These are phyloP conservation scores for Nycticryphes semicollaris DNA, from an alignment of 2,113 vertebrate species.

Conservation along the genomic window DNA sequence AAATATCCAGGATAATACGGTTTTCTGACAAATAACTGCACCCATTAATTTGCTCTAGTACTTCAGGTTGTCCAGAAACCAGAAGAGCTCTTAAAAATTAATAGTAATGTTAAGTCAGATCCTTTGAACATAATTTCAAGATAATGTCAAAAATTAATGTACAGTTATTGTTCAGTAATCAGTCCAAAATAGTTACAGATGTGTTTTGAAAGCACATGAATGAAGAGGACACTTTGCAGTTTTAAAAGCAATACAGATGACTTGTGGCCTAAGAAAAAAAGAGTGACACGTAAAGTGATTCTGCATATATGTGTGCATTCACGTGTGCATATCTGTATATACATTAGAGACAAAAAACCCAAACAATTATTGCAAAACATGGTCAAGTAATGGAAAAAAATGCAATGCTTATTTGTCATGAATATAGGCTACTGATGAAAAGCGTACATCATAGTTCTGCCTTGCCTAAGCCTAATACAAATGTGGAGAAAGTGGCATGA, in stretches of 20 bases:
- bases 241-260: slow-evolving; percentile 44
- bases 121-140: slow-evolving; percentile 58
- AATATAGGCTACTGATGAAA: slow-evolving; percentile 32
- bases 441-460: slow-evolving; percentile 52
- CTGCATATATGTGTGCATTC: not conserved
- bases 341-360: not conserved
- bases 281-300: slow-evolving; percentile 52
- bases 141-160: slow-evolving; percentile 64
- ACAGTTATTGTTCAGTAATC: slow-evolving; percentile 66
- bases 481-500: slow-evolving; percentile 58
- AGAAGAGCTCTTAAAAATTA: slow-evolving; percentile 51
- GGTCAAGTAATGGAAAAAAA: not conserved
- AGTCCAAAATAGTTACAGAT: slow-evolving; percentile 47
- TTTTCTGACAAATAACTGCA: not conserved
- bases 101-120: slow-evolving; percentile 58
- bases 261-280: slow-evolving; percentile 55
- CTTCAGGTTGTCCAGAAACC: slow-evolving; percentile 29
- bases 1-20: not conserved
- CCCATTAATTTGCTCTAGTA: not conserved
- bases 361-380: not conserved
- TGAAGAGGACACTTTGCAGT: slow-evolving; percentile 26
- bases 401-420: not conserved
- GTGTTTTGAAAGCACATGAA: slow-evolving; percentile 62
- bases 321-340: fast-evolving
- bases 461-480: slow-evolving; percentile 41